Evolutionary conservation across 2,113 vertebrate genomes (phyloP), one percentile per base, ranked within the genome.

Genomic region (Gopherus flavomarginatus): DNA sequence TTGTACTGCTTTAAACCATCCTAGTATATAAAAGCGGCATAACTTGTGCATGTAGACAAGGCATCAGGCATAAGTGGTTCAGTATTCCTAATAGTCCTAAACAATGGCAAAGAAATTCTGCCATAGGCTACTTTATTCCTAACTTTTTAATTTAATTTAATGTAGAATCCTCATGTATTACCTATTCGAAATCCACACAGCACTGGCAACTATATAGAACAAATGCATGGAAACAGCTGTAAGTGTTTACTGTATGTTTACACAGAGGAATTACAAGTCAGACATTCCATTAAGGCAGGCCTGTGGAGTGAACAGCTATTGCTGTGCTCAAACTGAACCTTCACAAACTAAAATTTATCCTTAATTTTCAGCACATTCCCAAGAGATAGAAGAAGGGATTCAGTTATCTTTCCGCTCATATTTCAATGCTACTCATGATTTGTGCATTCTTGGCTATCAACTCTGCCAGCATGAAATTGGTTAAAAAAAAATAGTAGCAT

Each of bases 361-460:
- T 75, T 72, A 0, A 4, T 54, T 72, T 53, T 5, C 56, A 53
- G 31, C 1, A 0, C 0, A 72, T 26, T 29, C 72, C 65, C 21
- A 59, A 47, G 53, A 81, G 72, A 38, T 1, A 0, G 27, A 19
- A 13, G 77, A 83, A 72, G 19, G 65, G 8, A 72, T 72, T n/a
- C 12, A 62, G 59, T 54, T 3, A 17, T 4, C 2, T 91, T 87
- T 85, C 56, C 38, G 8, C 13, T 26, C 29, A 7, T 14, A 1
- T 2, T 12, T 9, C n/a, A 7, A 11, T 56, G 54, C 54, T 0
- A 0, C 3, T 1, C 35, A 50, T 7, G 24, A 52, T 3, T 35
- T 57, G 38, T 21, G 53, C 42, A 92, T 31, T 42, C 35, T 31
- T 26, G 72, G 8, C 2, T 5, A 17, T 14, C 80, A 16, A 26